These are phyloP conservation scores for Orchesellides sinensis DNA, from an alignment of 2,888 invertebrate genomes.

Conservation along the genomic window DNA sequence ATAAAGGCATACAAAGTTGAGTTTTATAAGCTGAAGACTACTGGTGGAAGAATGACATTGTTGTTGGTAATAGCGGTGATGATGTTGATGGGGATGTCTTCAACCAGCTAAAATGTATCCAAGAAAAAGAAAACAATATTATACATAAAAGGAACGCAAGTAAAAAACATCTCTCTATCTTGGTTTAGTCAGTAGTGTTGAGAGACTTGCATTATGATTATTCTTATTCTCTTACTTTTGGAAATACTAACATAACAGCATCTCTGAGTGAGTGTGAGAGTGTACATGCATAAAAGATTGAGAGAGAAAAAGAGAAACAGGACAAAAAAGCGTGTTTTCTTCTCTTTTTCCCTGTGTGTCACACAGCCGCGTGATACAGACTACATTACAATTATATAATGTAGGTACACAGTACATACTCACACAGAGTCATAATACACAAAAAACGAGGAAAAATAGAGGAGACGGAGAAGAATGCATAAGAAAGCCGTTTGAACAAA, in stretches of 20 bases:
- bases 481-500: conserved; percentile 65
- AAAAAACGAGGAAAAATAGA: conserved; percentile 22
- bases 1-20: background rate
- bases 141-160: background rate
- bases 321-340: conserved; percentile 11
- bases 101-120: conserved; percentile 9
- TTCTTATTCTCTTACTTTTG: conserved; percentile 5
- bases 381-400: conserved; percentile 38
- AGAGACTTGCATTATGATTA: background rate
- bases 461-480: conserved; percentile 49
- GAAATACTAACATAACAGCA: background rate
- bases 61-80: background rate
- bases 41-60: background rate
- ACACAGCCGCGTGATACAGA: conserved; percentile 37
- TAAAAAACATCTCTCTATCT: background rate
- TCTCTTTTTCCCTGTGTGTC: conserved; percentile 25
- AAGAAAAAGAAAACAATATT: background rate
- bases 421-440: too few relatives aligned
- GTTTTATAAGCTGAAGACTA: background rate
- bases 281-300: conserved; percentile 16
- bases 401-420: too few relatives aligned
- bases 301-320: conserved; percentile 11
- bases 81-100: background rate
- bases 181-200: background rate
- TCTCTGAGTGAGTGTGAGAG: background rate